Evolutionary conservation across 2,888 invertebrate genomes (phyloP), one percentile per base, ranked within the genome.

Genomic region (Pristionchus japonicus): DNA sequence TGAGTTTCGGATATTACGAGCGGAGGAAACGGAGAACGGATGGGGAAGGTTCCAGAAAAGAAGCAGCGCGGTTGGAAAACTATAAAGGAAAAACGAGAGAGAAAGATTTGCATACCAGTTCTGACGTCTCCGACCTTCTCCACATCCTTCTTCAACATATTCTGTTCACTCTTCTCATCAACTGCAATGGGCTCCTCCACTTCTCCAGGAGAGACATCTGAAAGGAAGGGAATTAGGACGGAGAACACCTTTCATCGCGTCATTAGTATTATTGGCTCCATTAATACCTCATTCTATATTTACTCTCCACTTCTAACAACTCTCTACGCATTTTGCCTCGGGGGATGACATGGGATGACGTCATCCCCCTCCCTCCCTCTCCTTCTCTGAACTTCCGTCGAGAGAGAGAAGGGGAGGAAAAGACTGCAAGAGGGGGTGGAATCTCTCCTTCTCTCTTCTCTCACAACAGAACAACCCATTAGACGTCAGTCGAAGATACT

Each of bases 71-170:
- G 23, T 34, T 57, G 80, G n/a, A n/a, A 23, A 34, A 17, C 17
- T 43, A 23, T 17, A 6, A 31, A 9, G 13, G n/a, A n/a, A 7
- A 6, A n/a, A 11, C n/a, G 17, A 74, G 17, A 17, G n/a, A 40
- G 20, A 17, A 37, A 77, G n/a, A 15, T 7, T 15, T n/a, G n/a
- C 74, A 11, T 49, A 89, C 93, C 93, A 74, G 92, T 91, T 77
- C 93, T 91, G 80, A 92, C 91, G 87, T 93, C 91, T 77, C 92
- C 92, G 83, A 93, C 89, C 61, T 93, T 89, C 88, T 94, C 94
- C 17, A 90, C 88, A 89, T 94, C 94, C 86, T 94, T 94, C 89
- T 94, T 94, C 89, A 93, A 89, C 84, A 94, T 80, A 61, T 49
- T 87, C 80, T 87, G 87, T n/a, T 67, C 80, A 20, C n/a, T 27